Base-by-base conservation (phyloP, 2,888 invertebrate genomes). In the Sphaeridia pumilis region DNA sequence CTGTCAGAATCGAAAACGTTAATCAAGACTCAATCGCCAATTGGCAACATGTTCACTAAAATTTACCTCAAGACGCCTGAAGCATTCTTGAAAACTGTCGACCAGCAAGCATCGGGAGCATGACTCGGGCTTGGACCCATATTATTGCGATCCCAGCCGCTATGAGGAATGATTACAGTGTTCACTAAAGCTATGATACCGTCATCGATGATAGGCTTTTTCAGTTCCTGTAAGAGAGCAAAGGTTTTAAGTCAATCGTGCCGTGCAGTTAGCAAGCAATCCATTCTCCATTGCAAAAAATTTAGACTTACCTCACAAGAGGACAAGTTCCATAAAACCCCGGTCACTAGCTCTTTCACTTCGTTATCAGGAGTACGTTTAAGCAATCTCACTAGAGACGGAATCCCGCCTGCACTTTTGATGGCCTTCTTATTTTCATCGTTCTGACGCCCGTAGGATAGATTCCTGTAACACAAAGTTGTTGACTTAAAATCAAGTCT, bases 281-380 rank as follows among this genome's bases (percentile, higher is more conserved):
- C n/a, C n/a, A n/a, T n/a, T n/a, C n/a, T n/a, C n/a, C n/a, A n/a
- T n/a, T n/a, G n/a, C n/a, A n/a, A n/a, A n/a, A n/a, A n/a, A n/a
- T n/a, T n/a, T n/a, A 17, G 24, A 48, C 68, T 66, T 69, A 79
- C 80, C 71, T 97, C 94, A 71, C 93, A 93, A 1, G 97, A 97
- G 1, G 95, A 97, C 75, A 98, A 82, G 75, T 99, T 98, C 97
- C 98, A 99, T 63, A 98, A 80, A n/a, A 97, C 92, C 7, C 90
- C 90, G 1, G 82, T 81, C 20, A 90, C 87, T 58, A 90, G 75
- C 68, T 83, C 82, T 68, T 77, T 78, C 36, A 95, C 88, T 75
- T 95, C 93, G 65, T 88, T 86, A 68, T 95, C 94, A 26, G 84
- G 82, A 5, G 93, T 83, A 66, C 87, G 82, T 64, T 87, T 80